Conservation (phyloP, 1,140 invertebrate species). For the Sesamia nonagrioides region DNA sequence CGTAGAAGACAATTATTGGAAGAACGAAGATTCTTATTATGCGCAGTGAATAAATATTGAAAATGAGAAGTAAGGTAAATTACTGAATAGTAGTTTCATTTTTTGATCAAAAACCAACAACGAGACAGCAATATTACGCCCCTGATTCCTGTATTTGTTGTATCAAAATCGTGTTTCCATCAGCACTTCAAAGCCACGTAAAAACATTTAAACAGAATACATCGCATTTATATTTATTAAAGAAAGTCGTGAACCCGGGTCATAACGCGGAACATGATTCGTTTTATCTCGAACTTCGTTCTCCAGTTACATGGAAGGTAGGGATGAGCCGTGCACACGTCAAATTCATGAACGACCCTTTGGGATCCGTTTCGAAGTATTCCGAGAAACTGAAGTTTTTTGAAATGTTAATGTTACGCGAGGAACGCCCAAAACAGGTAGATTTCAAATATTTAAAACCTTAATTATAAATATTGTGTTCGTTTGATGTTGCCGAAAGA, state of each 20-base stretch:
- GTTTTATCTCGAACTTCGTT: neutral
- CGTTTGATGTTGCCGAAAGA: too few species aligned
- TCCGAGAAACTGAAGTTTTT: too few species aligned
- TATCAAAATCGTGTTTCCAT: neutral
- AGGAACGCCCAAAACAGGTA: too few species aligned
- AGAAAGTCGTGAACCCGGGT: neutral
- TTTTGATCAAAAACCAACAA: neutral
- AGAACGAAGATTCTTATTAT: too few species aligned
- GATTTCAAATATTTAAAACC: too few species aligned
- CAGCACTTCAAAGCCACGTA: neutral
- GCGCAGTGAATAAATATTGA: too few species aligned
- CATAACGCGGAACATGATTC: neutral
- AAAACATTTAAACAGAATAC: constrained; percentile 17
- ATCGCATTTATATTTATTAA: constrained; percentile 32
- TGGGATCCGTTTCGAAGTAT: too few species aligned
- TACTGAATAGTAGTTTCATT: too few species aligned
- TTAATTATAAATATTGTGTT: too few species aligned
- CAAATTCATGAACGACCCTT: constrained; percentile 4
- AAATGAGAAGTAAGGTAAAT: too few species aligned
- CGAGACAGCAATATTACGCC: neutral
- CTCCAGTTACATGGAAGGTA: neutral
- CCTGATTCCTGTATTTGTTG: neutral
- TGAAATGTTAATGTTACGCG: too few species aligned
- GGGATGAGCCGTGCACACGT: constrained; percentile 12
- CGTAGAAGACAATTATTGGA: too few species aligned